A percentile compares a stretch with the other conserved stretches of the same genome.
Evolutionary conservation across 2,797 vertebrate species (phyloP).

Genomic region (Prunella strophiata): DNA sequence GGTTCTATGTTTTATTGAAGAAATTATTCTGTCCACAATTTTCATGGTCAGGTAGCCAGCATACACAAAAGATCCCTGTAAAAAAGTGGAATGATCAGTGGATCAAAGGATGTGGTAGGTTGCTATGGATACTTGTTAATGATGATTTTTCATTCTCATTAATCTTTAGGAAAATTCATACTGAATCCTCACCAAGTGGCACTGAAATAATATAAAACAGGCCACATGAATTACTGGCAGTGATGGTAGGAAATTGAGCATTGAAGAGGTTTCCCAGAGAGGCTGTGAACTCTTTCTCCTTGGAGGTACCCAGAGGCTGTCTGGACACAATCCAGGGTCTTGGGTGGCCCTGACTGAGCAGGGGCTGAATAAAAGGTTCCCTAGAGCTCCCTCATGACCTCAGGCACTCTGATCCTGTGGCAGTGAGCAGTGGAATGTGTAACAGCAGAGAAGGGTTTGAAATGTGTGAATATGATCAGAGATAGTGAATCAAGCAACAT

Average conservation of each 20-base stretch:
- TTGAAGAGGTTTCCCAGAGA: background rate
- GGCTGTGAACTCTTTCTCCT: background rate
- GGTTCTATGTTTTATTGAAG: background rate
- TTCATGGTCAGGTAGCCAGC: background rate
- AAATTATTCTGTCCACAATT: background rate
- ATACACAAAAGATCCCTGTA: background rate
- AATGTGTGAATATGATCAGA: background rate
- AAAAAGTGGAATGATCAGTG: background rate
- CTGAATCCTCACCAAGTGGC: background rate
- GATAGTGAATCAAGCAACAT: background rate
- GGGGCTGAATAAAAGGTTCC: background rate
- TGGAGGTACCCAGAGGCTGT: background rate
- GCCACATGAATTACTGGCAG: background rate
- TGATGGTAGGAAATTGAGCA: background rate
- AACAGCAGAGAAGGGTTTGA: background rate
- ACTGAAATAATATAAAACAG: background rate
- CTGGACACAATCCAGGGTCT: background rate
- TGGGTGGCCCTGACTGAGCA: background rate
- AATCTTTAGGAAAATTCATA: background rate
- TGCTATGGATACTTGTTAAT: constrained; percentile 2
- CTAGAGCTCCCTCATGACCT: background rate
- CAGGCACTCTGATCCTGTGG: background rate
- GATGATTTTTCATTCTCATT: constrained; percentile 4
- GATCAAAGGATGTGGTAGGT: background rate
- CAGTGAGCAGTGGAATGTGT: background rate